Base-by-base conservation (phyloP, 1,140 invertebrate genomes). In the Caerostris darwini region DNA sequence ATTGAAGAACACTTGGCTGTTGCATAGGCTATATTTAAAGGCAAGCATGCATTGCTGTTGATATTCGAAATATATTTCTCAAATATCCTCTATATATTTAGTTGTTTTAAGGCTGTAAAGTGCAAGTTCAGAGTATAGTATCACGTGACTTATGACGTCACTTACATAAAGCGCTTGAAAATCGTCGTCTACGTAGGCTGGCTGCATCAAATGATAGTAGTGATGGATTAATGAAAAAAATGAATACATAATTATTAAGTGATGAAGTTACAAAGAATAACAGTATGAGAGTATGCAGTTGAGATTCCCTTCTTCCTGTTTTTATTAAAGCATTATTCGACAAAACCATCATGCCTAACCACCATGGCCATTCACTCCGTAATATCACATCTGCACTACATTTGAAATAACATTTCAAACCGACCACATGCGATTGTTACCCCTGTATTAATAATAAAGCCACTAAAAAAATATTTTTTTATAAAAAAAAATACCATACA, bases 371-470 rank as follows among this genome's bases (percentile, higher is more conserved):
- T 50, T 53, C 19, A 10, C 34, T 50, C 71, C 19, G 6, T 50
- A 77, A 77, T 53, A 77, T 77, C 71, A 77, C 71, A 77, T 77
- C 50, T 77, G 71, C 71, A 77, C 71, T 12, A 77, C 61, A 64
- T 64, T 64, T 64, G 61, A 64, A 64, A 64, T 3, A 34, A 34
- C 34, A 34, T 34, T 34, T 34, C 34, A 10, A 34, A 77, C 14
- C 14, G 10, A 50, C 71, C 71, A 34, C 3, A 77, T 77, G 71
- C 71, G 71, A 12, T 53, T 53, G 7, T 77, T 77, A 77, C 71
- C 71, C 71, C 34, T 34, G 34, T 34, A 34, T 34, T 34, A 34
- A 34, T 34, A 34, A 34, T 34, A 64, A 77, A 77, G 50, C 34
- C 50, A 77, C 14, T 77, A 77, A 77, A 34, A 53, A 50, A n/a